phyloP scores from a whole-genome alignment of 2,113 vertebrate species.

The Percina caprodes region DNA sequence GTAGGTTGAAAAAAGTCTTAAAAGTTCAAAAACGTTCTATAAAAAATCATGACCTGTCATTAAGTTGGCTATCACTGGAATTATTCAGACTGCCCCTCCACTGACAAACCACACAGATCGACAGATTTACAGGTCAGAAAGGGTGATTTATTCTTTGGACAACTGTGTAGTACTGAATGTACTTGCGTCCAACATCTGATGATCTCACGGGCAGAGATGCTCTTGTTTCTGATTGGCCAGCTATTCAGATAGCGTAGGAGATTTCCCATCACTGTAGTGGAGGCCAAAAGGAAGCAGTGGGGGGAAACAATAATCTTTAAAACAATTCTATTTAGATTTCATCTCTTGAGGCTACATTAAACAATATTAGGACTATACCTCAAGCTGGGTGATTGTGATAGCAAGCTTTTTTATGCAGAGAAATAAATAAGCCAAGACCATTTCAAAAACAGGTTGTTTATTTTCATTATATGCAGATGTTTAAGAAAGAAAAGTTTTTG shows the following conservation, averaged over 20 bases:
- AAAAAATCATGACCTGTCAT: too few relatives aligned
- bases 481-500: not conserved
- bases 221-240: slow-evolving; percentile 27
- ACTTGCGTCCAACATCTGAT: not conserved
- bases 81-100: too few relatives aligned
- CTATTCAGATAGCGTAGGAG: slow-evolving; percentile 22
- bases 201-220: not conserved
- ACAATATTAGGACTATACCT: too few relatives aligned
- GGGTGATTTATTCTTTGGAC: slow-evolving; percentile 22
- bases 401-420: not conserved
- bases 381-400: slow-evolving; percentile 3
- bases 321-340: too few relatives aligned
- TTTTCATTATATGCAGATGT: not conserved
- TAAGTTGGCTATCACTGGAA: too few relatives aligned
- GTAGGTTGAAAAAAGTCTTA: too few relatives aligned
- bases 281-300: slow-evolving; percentile 7
- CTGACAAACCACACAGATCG: too few relatives aligned
- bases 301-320: slow-evolving; percentile 39
- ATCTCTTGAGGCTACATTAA: too few relatives aligned
- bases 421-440: not conserved
- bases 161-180: not conserved
- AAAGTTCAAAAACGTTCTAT: too few relatives aligned
- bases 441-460: not conserved
- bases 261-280: slow-evolving; percentile 5
- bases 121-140: slow-evolving; percentile 6